phyloP scores from a whole-genome alignment of 2,888 invertebrate species.

The Notodonta dromedarius region DNA sequence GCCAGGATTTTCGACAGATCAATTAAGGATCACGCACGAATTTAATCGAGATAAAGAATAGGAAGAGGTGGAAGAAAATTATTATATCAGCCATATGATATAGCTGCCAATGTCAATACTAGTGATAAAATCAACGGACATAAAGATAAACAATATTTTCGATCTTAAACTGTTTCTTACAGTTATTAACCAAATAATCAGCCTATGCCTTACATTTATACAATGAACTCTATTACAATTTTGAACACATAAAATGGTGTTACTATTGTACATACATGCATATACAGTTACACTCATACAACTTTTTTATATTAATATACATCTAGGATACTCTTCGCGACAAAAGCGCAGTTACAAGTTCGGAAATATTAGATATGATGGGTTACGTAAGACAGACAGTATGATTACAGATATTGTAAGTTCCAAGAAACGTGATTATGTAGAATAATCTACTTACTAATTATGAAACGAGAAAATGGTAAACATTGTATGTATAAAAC shows the following conservation, averaged over 20 bases:
- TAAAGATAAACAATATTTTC: no score
- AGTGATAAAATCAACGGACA: no score
- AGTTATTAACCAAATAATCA: background rate
- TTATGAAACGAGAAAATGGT: background rate
- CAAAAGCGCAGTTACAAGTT: background rate
- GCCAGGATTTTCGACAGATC: no score
- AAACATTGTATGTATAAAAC: background rate
- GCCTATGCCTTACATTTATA: constrained; percentile 6
- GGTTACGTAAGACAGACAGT: constrained; percentile 12
- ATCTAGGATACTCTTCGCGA: background rate
- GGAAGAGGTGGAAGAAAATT: no score
- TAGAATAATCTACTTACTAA: constrained; percentile 19
- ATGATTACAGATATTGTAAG: constrained; percentile 29
- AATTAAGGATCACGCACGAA: no score
- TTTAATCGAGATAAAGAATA: no score
- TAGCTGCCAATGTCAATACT: no score
- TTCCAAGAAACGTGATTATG: constrained; percentile 25
- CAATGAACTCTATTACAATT: constrained; percentile 23
- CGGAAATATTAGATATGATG: constrained; percentile 17
- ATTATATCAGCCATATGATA: no score
- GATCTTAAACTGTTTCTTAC: no score
- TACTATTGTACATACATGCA: constrained; percentile 48
- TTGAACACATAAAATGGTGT: constrained; percentile 75
- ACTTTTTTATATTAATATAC: background rate
- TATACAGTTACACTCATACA: constrained; percentile 42